Conservation (phyloP, 2,888 invertebrate genomes). For the Cephus nigrinus region DNA sequence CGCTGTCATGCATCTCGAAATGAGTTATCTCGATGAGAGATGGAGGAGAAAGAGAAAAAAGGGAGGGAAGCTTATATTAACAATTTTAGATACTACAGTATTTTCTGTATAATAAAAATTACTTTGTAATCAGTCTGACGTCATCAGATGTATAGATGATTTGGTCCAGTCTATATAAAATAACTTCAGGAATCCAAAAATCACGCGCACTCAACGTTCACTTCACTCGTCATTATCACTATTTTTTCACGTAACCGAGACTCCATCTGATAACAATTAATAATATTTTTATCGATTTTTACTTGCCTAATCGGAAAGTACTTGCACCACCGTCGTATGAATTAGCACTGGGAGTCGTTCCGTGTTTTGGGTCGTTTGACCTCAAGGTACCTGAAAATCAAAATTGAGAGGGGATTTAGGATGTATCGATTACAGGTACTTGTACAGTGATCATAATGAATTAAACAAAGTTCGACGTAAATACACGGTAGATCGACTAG, state of each 20-base stretch:
- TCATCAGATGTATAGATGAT: background rate
- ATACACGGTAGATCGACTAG: background rate
- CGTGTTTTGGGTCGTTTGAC: background rate
- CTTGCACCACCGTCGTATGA: background rate
- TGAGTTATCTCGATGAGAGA: conserved; percentile 38
- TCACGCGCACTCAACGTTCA: background rate
- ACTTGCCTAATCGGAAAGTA: background rate
- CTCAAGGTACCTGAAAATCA: background rate
- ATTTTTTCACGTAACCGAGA: background rate
- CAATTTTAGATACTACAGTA: background rate
- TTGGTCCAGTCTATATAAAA: background rate
- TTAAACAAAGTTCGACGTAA: background rate
- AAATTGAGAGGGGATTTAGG: background rate
- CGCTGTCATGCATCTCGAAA: conserved; percentile 49
- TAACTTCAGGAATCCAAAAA: background rate
- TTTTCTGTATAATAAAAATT: background rate
- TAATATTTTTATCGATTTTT: background rate
- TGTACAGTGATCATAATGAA: background rate
- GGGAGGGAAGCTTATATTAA: background rate
- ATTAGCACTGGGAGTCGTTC: background rate
- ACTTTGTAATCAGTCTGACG: background rate
- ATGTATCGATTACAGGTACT: background rate
- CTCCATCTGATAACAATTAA: background rate
- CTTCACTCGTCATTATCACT: background rate
- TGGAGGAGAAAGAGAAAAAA: background rate